These are phyloP conservation scores for Pseudomugil gertrudae DNA, from an alignment of 2,797 vertebrate genomes.

Conservation along the genomic window DNA sequence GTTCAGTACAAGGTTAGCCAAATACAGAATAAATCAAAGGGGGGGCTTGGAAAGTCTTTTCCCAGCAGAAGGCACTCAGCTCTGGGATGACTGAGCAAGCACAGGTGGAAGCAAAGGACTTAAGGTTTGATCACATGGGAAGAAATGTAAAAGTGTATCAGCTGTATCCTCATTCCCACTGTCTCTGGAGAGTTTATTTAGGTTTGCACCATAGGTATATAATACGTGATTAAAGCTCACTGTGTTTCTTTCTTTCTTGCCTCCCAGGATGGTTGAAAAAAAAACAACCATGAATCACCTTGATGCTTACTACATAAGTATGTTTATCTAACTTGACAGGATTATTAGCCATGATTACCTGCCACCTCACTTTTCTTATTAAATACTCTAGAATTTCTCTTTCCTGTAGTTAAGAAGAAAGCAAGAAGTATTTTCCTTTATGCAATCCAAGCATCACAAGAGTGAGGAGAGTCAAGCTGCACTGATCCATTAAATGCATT, in stretches of 20 bases:
- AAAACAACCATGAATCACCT: neutral
- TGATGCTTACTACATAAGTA: slow-evolving; percentile 10
- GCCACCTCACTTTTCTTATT: neutral
- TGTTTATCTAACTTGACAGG: slow-evolving; percentile 3
- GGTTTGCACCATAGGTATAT: neutral
- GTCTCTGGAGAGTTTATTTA: slow-evolving; percentile 43
- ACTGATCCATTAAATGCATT: slow-evolving; percentile 73
- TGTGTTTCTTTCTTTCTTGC: neutral
- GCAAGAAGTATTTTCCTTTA: slow-evolving; percentile 51
- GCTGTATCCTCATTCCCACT: slow-evolving; percentile 64
- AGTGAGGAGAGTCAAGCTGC: slow-evolving; percentile 62
- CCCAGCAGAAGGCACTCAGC: slow-evolving; percentile 70
- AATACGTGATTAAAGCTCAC: neutral
- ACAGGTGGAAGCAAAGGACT: slow-evolving; percentile 84
- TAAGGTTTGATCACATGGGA: slow-evolving; percentile 46
- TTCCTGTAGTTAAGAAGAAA: slow-evolving; percentile 24
- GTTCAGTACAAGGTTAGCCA: slow-evolving; percentile 99
- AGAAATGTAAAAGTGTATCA: slow-evolving; percentile 53
- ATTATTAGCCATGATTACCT: slow-evolving; percentile 6
- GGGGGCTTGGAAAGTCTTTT: slow-evolving; percentile 62
- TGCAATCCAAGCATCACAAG: slow-evolving; percentile 58
- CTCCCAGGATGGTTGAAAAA: neutral
- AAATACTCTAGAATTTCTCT: neutral
- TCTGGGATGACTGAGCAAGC: slow-evolving; percentile 76
- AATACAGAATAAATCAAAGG: slow-evolving; percentile 94